phyloP scores from a whole-genome alignment of 2,888 invertebrate species.

The Ecliptopera silaceata region DNA sequence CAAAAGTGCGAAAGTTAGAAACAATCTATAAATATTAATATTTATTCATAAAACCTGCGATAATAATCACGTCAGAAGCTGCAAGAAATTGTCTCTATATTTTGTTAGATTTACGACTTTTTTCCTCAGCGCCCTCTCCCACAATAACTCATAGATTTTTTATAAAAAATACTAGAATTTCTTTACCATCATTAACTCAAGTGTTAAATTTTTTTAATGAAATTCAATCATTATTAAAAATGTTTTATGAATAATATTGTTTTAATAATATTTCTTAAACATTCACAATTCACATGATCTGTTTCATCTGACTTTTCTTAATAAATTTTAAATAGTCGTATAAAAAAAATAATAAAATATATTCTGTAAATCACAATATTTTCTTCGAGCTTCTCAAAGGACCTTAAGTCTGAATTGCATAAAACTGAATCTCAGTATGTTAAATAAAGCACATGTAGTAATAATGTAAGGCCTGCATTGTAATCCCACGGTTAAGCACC shows the following conservation, averaged over 20 bases:
- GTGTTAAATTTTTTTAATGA: too few relatives aligned
- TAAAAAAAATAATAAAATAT: not conserved
- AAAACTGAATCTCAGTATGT: not conserved
- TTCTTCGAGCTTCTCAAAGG: too few relatives aligned
- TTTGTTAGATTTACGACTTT: conserved; percentile 47
- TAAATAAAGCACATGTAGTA: conserved; percentile 6
- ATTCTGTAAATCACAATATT: not conserved
- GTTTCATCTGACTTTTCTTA: too few relatives aligned
- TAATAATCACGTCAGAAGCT: conserved; percentile 37
- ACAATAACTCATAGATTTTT: conserved; percentile 12
- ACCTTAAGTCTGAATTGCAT: too few relatives aligned
- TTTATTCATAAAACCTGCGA: conserved; percentile 14
- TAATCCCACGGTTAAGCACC: conserved; percentile 47
- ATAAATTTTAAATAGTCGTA: too few relatives aligned
- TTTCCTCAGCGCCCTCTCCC: not conserved
- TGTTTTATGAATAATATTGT: too few relatives aligned
- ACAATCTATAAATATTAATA: conserved; percentile 18
- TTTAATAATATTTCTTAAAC: too few relatives aligned
- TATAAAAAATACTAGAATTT: not conserved
- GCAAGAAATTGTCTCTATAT: conserved; percentile 23
- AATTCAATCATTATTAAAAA: too few relatives aligned
- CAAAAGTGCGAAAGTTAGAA: conserved; percentile 30
- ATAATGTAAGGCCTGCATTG: conserved; percentile 16
- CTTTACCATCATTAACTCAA: too few relatives aligned
- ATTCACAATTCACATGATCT: too few relatives aligned